Base-by-base conservation (phyloP, 1,140 invertebrate species). In the Harlomillsia oculata region DNA sequence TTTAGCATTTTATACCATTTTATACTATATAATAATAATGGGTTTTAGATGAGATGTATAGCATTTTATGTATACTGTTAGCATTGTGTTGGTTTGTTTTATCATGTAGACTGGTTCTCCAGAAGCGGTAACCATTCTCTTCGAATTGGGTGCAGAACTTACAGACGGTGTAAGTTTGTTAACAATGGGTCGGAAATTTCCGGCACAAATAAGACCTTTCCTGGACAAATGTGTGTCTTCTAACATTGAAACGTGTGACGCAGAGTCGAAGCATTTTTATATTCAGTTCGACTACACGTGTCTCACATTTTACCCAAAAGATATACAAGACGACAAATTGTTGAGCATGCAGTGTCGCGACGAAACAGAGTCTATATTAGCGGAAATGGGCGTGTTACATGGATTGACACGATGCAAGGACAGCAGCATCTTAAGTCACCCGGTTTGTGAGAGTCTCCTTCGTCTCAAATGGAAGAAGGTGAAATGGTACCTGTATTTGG, bases 391-490 rank as follows among this genome's bases (percentile, higher is more conserved):
- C 5, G 65, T 65, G 1, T 52, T 66, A 4, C 59, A 66, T 40
- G 62, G 59, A 16, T 29, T 66, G 34, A 66, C 65, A 11, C 29
- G 56, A 29, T 64, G 62, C 26, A 62, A 59, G 44, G 65, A 66
- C 30, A 62, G 55, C 1, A 62, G 59, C 36, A 66, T 66, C 18
- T 36, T 66, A 8, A 60, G 55, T 56, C 65, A 66, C 39, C 65
- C 65, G n/a, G 57, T 66, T 18, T 66, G 65, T 45, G 65, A 66
- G 46, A 62, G 59, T 48, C 56, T 66, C 4, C 34, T 66, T 3
- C 43, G 62, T 32, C 56, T 66, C 23, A 66, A 66, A 39, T 66
- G 65, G 65, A 66, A 65, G 30, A 66, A 66, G 54, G 65, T 66
- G 39, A 65, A 65, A 37, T 66, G 65, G 65, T 66, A 66, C 44